Base-by-base conservation (phyloP, 2,888 invertebrate species). In the Limnephilus marmoratus region DNA sequence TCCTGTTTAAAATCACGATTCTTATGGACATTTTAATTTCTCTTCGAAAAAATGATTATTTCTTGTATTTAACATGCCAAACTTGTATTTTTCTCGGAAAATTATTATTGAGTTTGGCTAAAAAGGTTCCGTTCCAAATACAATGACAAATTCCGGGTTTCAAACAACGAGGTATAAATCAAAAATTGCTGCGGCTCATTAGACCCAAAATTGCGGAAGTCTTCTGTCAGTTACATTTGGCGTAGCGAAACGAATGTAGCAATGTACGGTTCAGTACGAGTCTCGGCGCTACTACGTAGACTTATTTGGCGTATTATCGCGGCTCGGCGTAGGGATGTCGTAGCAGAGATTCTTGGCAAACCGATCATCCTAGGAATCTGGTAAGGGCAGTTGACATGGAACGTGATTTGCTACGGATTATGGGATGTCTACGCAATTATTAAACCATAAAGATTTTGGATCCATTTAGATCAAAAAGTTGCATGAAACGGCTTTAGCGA, bases 171-270 rank as follows among this genome's bases (percentile, higher is more conserved):
- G 24, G 53, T 68, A 68, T 68, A 68, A 83, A 83, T 83, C 83
- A 37, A 86, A 90, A 90, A 90, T 81, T 81, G 37, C 80, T 41
- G 68, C 81, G 81, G 31, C 90, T 90, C 90, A 90, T 90, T 90
- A 81, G 41, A 29, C 31, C 24, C 34, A 90, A 31, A 80, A 90
- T 90, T 90, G 81, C 90, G 90, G 90, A 90, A 90, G 45, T 90
- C 81, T 81, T 34, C 37, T 34, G 45, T 29, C 81, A 83, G 83
- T 37, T 83, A 83, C 83, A 37, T 37, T 37, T 37, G 83, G 88
- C 86, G 41, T 49, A 49, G 86, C 86, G 49, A 86, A 86, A 86
- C 49, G 86, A 86, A 83, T 83, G 31, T 15, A 37, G 83, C 83
- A 34, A 83, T 83, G 34, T 31, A 37, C 83, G 83, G 1, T 83